Base-by-base conservation (phyloP, 2,113 vertebrate genomes). In the Rhynchopsitta pachyrhyncha region DNA sequence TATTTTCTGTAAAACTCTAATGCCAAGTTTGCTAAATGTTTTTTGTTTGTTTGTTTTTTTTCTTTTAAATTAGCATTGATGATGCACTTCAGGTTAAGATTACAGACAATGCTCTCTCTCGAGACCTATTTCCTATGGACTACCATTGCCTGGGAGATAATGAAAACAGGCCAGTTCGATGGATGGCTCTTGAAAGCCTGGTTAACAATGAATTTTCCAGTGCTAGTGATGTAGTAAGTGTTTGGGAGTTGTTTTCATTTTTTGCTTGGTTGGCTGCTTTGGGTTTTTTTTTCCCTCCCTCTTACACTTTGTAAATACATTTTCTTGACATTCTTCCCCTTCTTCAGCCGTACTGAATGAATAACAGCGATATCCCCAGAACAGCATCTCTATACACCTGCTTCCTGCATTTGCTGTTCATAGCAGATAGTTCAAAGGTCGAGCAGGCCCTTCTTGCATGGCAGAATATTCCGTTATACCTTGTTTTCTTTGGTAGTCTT, bases 131-230 rank as follows among this genome's bases (percentile, higher is more conserved):
- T 96, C 99, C 99, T 53, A 99, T 99, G 99, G 99, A 99, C 96
- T 99, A 99, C 97, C 99, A 99, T 96, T 99, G 99, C 96, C 98
- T 99, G 66, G 99, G 99, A 79, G 99, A 99, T 94, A 99, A 99
- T 17, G 99, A 99, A 96, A 99, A 99, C 97, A 97, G 99, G 29
- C 99, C 99, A 0, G 99, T 99, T 35, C 99, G 99, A 63, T 99
- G 99, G 99, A 99, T 99, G 99, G 99, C 99, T 77, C 98, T 99
- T 60, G 99, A 99, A 92, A 99, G 99, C 93, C 97, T 99, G 94
- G 99, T 99, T 50, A 99, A 99, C 98, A 99, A 99, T 17, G 99
- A 99, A 66, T 99, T 99, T 92, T 99, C 99, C 66, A 99, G 99
- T 33, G 99, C 99, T 28, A 99, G 99, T 60, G 99, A 99, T 86